phyloP scores from a whole-genome alignment of 2,888 invertebrate genomes.

The Falcaria lacertinaria region DNA sequence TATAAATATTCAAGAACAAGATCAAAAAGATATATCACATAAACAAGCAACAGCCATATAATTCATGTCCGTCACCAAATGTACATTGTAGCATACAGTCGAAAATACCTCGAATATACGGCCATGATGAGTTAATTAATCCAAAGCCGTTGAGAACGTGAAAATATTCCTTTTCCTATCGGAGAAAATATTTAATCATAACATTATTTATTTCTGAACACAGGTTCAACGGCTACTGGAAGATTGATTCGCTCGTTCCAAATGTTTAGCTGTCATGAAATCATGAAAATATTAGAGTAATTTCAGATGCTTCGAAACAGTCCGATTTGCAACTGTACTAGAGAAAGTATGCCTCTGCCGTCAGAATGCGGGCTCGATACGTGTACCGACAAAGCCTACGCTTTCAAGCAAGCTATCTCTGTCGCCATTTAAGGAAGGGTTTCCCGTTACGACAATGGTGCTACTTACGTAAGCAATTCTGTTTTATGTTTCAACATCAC shows the following conservation, averaged over 20 bases:
- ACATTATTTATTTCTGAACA: slow-evolving; percentile 23
- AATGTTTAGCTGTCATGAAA: background rate
- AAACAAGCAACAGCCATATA: too few species aligned
- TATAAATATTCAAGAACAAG: too few species aligned
- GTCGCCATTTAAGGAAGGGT: slow-evolving; percentile 45
- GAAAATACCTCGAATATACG: background rate
- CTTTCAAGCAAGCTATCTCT: slow-evolving; percentile 13
- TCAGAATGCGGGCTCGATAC: slow-evolving; percentile 3
- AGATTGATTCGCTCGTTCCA: slow-evolving; percentile 19
- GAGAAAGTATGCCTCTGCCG: background rate
- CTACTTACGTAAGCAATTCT: slow-evolving; percentile 51
- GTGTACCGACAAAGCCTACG: slow-evolving; percentile 3
- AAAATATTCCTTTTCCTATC: background rate
- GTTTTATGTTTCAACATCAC: slow-evolving; percentile 43
- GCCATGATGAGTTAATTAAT: background rate
- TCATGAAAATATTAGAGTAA: background rate
- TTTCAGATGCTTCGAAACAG: background rate
- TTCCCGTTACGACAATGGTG: slow-evolving; percentile 52
- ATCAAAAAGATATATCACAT: too few species aligned
- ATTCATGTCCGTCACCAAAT: too few species aligned
- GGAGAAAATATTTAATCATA: slow-evolving; percentile 14
- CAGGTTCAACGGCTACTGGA: slow-evolving; percentile 22
- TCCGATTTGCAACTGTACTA: background rate
- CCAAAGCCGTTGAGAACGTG: background rate
- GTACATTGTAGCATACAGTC: too few species aligned